phyloP scores from a whole-genome alignment of 2,888 invertebrate species.

The Byasa hedistus region DNA sequence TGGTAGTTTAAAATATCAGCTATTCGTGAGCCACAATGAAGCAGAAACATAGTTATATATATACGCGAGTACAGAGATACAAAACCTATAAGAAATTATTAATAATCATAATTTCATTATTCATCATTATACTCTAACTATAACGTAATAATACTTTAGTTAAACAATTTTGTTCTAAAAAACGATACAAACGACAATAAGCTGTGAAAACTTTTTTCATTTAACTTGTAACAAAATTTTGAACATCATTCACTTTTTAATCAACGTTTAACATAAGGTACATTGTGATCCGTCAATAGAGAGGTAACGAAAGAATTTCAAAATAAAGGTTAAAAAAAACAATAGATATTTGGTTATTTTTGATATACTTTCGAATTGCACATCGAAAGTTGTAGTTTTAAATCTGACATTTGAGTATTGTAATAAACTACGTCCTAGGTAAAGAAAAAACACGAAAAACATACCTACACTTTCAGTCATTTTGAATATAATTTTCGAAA shows the following conservation, averaged over 20 bases:
- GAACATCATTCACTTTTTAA: constrained; percentile 4
- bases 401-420: neutral
- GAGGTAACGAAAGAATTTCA: neutral
- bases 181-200: constrained; percentile 3
- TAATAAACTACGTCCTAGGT: neutral
- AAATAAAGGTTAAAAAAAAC: neutral
- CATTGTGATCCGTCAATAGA: constrained; percentile 2
- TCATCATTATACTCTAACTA: neutral
- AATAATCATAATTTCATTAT: too few relatives aligned
- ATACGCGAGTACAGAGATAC: too few relatives aligned
- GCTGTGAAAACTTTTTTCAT: constrained; percentile 1
- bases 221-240: neutral
- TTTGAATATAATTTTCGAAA: too few relatives aligned
- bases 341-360: neutral
- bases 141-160: neutral
- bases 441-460: neutral
- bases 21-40: too few relatives aligned
- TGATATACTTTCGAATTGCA: neutral
- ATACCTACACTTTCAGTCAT: too few relatives aligned
- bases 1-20: too few relatives aligned
- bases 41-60: too few relatives aligned
- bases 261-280: neutral
- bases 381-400: neutral
- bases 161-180: neutral
- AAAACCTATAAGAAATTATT: too few relatives aligned